These are phyloP conservation scores for Stenodera caucasica DNA, from an alignment of 2,888 invertebrate species.

Conservation along the genomic window DNA sequence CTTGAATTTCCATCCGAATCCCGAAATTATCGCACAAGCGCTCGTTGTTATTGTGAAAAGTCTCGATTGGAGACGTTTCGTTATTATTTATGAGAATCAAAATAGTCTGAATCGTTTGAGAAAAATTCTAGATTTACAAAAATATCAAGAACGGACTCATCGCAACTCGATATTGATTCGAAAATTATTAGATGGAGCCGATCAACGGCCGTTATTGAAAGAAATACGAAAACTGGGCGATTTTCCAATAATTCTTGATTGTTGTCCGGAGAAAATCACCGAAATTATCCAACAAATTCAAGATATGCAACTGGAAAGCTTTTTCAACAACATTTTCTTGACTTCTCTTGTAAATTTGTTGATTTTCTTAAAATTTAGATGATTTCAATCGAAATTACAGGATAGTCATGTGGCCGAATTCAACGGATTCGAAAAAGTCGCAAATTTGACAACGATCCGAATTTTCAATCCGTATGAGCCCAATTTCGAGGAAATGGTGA, in stretches of 20 bases:
- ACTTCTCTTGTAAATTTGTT: conserved; percentile 56
- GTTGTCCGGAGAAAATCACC: conserved; percentile 64
- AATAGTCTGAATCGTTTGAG: conserved; percentile 74
- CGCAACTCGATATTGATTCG: background rate
- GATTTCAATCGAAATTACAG: background rate
- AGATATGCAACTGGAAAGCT: conserved; percentile 74
- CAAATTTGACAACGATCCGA: conserved; percentile 10
- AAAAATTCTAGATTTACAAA: conserved; percentile 71
- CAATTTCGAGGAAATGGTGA: conserved; percentile 38
- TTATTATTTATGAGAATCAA: conserved; percentile 75
- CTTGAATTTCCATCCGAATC: conserved; percentile 73
- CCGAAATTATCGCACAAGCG: conserved; percentile 64
- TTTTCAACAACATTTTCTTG: conserved; percentile 66
- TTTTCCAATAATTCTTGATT: conserved; percentile 73
- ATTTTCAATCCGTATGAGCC: conserved; percentile 12
- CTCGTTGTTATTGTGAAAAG: conserved; percentile 66
- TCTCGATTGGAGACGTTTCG: conserved; percentile 73
- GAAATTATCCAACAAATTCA: conserved; percentile 65
- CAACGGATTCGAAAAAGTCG: conserved; percentile 44
- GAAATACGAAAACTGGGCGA: conserved; percentile 69
- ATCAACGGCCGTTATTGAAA: conserved; percentile 68
- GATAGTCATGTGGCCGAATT: conserved; percentile 5
- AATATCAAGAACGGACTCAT: conserved; percentile 46
- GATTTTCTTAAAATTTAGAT: background rate
- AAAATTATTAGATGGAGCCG: conserved; percentile 18